phyloP scores from a whole-genome alignment of 2,113 vertebrate genomes.

The Apistogramma diplotaenia region DNA sequence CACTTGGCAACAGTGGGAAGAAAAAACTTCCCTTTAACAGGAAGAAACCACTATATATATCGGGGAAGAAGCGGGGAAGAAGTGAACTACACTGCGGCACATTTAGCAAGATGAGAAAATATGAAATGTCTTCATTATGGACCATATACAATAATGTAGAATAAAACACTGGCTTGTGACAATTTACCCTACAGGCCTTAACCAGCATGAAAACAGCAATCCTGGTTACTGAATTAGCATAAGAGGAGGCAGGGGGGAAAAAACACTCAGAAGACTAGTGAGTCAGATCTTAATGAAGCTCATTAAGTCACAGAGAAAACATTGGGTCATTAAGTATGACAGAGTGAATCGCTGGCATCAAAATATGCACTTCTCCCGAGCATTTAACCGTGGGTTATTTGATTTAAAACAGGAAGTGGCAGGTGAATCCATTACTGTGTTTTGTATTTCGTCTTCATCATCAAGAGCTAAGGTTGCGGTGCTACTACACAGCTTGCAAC shows the following conservation, averaged over 20 bases:
- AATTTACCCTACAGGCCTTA: neutral
- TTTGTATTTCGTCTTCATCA: conserved; percentile 5
- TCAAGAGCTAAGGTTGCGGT: conserved; percentile 24
- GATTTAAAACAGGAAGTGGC: conserved; percentile 4
- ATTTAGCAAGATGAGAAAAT: neutral
- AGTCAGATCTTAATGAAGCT: conserved; percentile 35
- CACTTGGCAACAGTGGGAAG: too few species aligned
- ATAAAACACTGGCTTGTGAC: too few species aligned
- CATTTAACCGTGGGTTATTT: conserved; percentile 20
- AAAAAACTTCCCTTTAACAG: too few species aligned
- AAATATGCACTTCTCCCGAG: conserved; percentile 28
- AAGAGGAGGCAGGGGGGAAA: neutral
- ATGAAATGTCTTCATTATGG: neutral
- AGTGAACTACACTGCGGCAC: neutral
- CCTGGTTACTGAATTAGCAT: neutral
- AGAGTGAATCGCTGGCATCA: conserved; percentile 26
- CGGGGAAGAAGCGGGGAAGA: too few species aligned
- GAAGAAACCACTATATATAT: too few species aligned
- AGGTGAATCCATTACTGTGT: conserved; percentile 25
- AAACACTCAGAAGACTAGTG: neutral
- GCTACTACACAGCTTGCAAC: conserved; percentile 40
- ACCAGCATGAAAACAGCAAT: neutral
- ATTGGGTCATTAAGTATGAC: conserved; percentile 25
- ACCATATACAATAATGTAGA: neutral
- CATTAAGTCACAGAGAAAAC: conserved; percentile 46